A percentile compares a stretch with the other conserved stretches of the same genome.
Evolutionary conservation across 2,888 invertebrate genomes (phyloP).

Genomic region (Pemphredon lugubris): DNA sequence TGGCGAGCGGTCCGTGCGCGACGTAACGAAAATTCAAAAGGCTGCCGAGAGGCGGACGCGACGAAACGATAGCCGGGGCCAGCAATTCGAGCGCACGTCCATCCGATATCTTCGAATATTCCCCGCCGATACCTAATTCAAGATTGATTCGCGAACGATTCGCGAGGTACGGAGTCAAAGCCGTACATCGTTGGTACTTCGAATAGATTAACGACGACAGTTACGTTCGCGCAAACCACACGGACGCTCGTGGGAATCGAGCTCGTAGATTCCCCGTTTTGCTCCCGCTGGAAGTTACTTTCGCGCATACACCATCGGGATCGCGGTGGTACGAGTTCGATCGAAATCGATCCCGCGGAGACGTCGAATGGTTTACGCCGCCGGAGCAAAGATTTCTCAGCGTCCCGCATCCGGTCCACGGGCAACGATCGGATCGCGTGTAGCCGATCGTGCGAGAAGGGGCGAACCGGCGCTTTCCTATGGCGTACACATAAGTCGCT

Average conservation of each 20-base stretch:
- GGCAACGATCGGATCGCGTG: too few relatives aligned
- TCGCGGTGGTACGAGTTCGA: not conserved
- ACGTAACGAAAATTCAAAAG: not conserved
- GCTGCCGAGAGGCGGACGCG: not conserved
- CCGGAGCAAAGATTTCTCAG: too few relatives aligned
- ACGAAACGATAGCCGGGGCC: not conserved
- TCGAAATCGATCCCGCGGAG: slow-evolving; percentile 26
- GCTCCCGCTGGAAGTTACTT: slow-evolving; percentile 29
- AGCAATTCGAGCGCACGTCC: not conserved
- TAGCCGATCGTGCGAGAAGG: too few relatives aligned
- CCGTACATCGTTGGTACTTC: too few relatives aligned
- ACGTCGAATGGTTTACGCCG: slow-evolving; percentile 16
- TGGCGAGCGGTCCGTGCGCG: not conserved
- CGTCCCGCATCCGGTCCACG: too few relatives aligned
- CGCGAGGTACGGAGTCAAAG: not conserved
- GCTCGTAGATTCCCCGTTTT: slow-evolving; percentile 35
- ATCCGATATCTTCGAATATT: not conserved
- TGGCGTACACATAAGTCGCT: slow-evolving; percentile 34
- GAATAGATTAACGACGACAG: slow-evolving; percentile 21
- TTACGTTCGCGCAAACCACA: slow-evolving; percentile 11
- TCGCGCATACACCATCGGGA: slow-evolving; percentile 9
- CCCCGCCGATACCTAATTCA: not conserved
- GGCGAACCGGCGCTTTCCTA: too few relatives aligned
- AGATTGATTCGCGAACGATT: too few relatives aligned
- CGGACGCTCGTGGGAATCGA: slow-evolving; percentile 33